These are phyloP conservation scores for Ceratina australensis DNA, from an alignment of 1,140 invertebrate species.

Conservation along the genomic window DNA sequence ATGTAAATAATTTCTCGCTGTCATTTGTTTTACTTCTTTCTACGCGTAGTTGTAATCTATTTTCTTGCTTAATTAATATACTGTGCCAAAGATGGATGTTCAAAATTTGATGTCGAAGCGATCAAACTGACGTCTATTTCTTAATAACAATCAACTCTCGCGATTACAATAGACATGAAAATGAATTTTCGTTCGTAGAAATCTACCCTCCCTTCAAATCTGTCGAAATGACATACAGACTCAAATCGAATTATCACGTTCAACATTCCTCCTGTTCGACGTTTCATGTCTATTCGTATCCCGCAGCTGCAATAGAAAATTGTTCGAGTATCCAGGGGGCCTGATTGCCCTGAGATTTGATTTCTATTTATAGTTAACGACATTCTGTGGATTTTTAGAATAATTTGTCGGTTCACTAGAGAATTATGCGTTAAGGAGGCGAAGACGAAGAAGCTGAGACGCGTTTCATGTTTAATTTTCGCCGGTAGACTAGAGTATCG, in stretches of 20 bases:
- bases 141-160: slow-evolving; percentile 46
- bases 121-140: slow-evolving; percentile 61
- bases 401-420: slow-evolving; percentile 1
- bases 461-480: slow-evolving; percentile 13
- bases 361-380: slow-evolving; percentile 20
- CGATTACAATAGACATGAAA: slow-evolving; percentile 24
- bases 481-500: slow-evolving; percentile 27
- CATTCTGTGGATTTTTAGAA: neutral
- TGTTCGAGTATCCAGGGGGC: neutral
- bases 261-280: slow-evolving; percentile 14
- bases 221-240: too few relatives aligned
- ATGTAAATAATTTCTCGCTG: slow-evolving; percentile 41
- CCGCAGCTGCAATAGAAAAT: neutral
- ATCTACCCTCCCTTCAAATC: too few relatives aligned
- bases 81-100: slow-evolving; percentile 76
- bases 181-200: neutral
- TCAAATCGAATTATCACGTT: slow-evolving; percentile 13
- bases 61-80: slow-evolving; percentile 62
- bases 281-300: slow-evolving; percentile 9
- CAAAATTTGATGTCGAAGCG: slow-evolving; percentile 70
- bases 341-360: slow-evolving; percentile 37
- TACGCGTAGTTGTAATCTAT: slow-evolving; percentile 52
- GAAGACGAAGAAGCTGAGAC: slow-evolving; percentile 13
- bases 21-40: slow-evolving; percentile 44
- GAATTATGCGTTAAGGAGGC: too few relatives aligned